A percentile compares a stretch with the other conserved stretches of the same genome.
These are phyloP conservation scores for Pleuronectes platessa DNA, from an alignment of 2,113 vertebrate genomes.

Conservation along the genomic window DNA sequence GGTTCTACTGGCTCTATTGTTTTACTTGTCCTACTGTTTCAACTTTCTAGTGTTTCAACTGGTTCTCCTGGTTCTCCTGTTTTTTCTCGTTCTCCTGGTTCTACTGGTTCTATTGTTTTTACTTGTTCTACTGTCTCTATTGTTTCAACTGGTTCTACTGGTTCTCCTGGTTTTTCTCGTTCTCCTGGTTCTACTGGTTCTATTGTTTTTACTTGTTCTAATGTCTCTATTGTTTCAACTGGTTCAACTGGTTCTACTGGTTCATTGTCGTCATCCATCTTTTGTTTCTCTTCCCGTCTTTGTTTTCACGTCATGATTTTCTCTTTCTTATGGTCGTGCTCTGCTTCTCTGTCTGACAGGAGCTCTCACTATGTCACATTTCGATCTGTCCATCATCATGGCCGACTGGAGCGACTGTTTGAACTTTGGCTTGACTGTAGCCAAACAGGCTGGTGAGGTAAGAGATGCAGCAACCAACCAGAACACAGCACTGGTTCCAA, in stretches of 20 bases:
- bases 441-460: slow-evolving; percentile 59
- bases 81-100: neutral
- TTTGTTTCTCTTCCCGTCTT: no score
- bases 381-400: slow-evolving; percentile 26
- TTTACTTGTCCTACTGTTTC: no score
- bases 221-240: neutral
- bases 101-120: neutral
- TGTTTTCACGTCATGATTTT: neutral
- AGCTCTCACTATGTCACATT: neutral
- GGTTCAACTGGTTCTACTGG: neutral
- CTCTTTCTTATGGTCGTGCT: neutral
- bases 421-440: slow-evolving; percentile 47
- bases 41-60: no score
- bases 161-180: neutral
- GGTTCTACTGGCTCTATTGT: neutral
- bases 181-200: neutral
- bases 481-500: neutral
- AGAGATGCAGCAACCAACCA: neutral
- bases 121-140: neutral
- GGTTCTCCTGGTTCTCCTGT: neutral
- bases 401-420: slow-evolving; percentile 58
- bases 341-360: neutral
- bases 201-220: neutral
- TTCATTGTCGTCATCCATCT: neutral
- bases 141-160: neutral